phyloP scores from a whole-genome alignment of 2,113 vertebrate genomes.

The Alexandromys fortis region DNA sequence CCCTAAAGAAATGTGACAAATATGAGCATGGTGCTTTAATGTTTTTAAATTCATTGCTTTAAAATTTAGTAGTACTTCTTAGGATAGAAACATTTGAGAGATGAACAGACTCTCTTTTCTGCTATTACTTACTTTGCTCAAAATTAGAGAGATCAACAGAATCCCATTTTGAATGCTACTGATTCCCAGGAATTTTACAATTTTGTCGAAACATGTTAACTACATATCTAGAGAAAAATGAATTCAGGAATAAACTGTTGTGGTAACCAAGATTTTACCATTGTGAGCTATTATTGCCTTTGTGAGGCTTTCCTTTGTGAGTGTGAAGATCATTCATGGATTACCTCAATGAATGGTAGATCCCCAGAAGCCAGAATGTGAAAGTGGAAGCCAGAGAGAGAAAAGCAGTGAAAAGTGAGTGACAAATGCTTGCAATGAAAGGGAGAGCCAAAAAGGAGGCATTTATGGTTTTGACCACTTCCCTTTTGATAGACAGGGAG shows the following conservation, averaged over 20 bases:
- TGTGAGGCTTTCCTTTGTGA: accelerated
- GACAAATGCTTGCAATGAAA: background rate
- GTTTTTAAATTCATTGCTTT: too few relatives aligned
- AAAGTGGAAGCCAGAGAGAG: background rate
- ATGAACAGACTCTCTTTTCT: background rate
- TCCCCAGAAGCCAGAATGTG: background rate
- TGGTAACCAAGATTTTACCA: background rate
- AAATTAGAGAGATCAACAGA: background rate
- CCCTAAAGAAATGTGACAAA: background rate
- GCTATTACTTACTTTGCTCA: background rate
- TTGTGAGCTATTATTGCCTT: background rate
- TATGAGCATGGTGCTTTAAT: too few relatives aligned
- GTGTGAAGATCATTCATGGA: background rate
- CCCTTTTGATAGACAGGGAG: background rate
- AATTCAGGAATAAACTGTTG: background rate
- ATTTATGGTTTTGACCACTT: background rate
- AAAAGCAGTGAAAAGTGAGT: background rate
- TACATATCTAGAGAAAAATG: background rate
- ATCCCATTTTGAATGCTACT: background rate
- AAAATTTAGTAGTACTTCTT: background rate
- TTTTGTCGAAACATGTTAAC: background rate
- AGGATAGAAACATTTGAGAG: background rate
- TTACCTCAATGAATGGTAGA: background rate
- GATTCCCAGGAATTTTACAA: background rate
- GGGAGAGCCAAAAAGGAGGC: background rate